Evolutionary conservation across 2,797 vertebrate species (phyloP), one percentile per base, ranked within the genome.

Genomic region (Botia kubotai): DNA sequence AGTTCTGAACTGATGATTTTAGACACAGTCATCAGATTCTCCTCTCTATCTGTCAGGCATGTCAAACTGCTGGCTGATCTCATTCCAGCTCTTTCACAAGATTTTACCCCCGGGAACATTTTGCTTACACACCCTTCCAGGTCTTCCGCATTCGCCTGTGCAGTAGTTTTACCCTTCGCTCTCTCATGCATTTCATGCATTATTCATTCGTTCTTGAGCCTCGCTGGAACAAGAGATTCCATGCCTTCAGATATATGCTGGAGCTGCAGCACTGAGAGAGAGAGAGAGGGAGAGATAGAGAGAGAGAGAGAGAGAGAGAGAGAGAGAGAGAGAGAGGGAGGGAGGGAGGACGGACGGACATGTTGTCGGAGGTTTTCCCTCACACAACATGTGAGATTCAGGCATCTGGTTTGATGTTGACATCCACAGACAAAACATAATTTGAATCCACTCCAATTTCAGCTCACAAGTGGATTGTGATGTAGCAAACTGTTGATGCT

Each of bases 171-270:
- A 19, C 11, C 13, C 7, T 76, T 73, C 7, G 16, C 39, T 67
- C 78, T 67, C 78, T 72, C 17, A 50, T 60, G 72, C 67, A 26
- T 68, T 29, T 68, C 67, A 82, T 87, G 60, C 66, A 83, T 83
- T 85, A 84, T 86, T 84, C 70, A 83, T 82, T 69, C 63, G 52
- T 77, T 72, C 77, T 80, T 39, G 14, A 75, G 69, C 36, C 75
- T 83, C 46, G 14, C 72, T 72, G 19, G 72, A 75, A 76, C 65
- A 73, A 83, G 75, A 77, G 74, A 78, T 86, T 72, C 39, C 73
- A 60, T 80, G 70, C 69, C 36, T 60, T 80, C 69, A 82, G 67
- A 79, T 75, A 66, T 52, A 17, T 80, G 73, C 73, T 69, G 75
- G 65, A 79, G 79, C 70, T 53, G n/a, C 58, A n/a, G 21, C 72